Conservation (phyloP, 2,797 vertebrate genomes). For the Melanotaenia parkinsoni region DNA sequence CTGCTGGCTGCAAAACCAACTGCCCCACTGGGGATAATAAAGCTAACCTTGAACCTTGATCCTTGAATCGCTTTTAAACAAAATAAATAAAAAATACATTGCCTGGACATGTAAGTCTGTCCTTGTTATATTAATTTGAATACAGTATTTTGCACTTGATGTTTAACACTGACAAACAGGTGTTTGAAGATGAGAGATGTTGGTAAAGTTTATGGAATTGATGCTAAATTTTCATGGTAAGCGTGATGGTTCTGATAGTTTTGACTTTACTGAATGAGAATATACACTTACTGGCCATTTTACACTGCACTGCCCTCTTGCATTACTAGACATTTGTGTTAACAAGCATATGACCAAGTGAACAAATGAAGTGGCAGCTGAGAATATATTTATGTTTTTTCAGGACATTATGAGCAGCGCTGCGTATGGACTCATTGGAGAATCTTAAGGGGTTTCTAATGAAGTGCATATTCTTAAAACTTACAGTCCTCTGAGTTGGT, state of each 20-base stretch:
- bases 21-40: too few relatives aligned
- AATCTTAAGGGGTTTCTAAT: neutral
- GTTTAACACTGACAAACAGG: neutral
- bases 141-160: too few relatives aligned
- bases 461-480: neutral
- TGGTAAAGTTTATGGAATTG: conserved; percentile 1
- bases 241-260: neutral
- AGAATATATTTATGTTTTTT: neutral
- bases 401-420: neutral
- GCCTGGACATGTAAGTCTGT: too few relatives aligned
- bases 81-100: too few relatives aligned
- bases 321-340: too few relatives aligned
- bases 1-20: too few relatives aligned
- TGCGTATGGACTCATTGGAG: neutral
- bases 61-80: neutral
- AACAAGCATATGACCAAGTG: neutral
- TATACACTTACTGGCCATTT: neutral
- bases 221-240: neutral
- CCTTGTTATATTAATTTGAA: too few relatives aligned
- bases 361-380: too few relatives aligned
- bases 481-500: neutral
- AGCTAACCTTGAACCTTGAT: too few relatives aligned
- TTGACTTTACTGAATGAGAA: neutral
- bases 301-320: too few relatives aligned
- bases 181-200: neutral